These are phyloP conservation scores for Phalacrocorax pelagicus DNA, from an alignment of 2,113 vertebrate species.

Conservation along the genomic window DNA sequence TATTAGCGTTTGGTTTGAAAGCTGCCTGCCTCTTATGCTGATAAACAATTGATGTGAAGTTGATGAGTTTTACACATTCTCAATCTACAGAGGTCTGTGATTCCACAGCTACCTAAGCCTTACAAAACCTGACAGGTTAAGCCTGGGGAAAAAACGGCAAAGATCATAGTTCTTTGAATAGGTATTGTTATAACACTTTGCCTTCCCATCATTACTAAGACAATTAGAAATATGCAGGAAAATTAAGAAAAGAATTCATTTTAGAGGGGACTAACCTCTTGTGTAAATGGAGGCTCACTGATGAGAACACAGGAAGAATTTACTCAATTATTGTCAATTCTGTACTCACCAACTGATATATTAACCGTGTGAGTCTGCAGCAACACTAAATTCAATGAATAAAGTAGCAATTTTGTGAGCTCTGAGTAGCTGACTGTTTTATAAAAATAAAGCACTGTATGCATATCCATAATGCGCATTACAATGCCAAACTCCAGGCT, in stretches of 20 bases:
- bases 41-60: neutral
- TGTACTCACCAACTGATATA: neutral
- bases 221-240: neutral
- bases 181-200: neutral
- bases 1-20: neutral
- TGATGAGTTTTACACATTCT: neutral
- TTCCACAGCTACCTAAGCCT: neutral
- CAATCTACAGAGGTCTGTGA: neutral
- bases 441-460: neutral
- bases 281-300: neutral
- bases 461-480: neutral
- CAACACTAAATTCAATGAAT: neutral
- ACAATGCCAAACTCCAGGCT: neutral
- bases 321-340: neutral
- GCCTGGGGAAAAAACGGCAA: neutral
- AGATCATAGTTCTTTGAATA: neutral
- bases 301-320: neutral
- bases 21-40: neutral
- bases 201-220: neutral
- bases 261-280: neutral
- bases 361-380: neutral
- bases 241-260: neutral
- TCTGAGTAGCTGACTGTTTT: neutral
- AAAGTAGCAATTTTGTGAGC: neutral
- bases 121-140: neutral